A percentile compares a stretch with the other conserved stretches of the same genome.
Evolutionary conservation across 1,140 invertebrate species (phyloP).

Genomic region (Batillaria attramentaria): DNA sequence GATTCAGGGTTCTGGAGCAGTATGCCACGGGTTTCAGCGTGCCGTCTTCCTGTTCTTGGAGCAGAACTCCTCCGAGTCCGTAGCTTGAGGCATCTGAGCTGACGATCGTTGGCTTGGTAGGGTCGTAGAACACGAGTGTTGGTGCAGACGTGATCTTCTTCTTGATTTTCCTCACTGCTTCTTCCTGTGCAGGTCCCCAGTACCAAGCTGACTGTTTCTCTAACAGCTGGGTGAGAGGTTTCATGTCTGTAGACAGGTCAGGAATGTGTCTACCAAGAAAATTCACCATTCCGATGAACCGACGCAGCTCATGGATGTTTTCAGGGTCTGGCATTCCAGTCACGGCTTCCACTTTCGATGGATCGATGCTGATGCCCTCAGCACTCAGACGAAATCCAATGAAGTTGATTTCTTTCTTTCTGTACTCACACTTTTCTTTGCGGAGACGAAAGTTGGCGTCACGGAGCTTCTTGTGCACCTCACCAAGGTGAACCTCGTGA

Average conservation of each 20-base stretch:
- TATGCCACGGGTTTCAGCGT: constrained; percentile 65
- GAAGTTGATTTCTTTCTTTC: constrained; percentile 25
- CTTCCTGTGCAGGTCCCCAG: constrained; percentile 33
- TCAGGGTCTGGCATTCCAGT: constrained; percentile 57
- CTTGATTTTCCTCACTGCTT: constrained; percentile 37
- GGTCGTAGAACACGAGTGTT: constrained; percentile 16
- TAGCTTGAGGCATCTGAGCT: constrained; percentile 42
- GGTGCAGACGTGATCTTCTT: constrained; percentile 28
- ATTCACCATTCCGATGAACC: constrained; percentile 32
- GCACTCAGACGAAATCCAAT: constrained; percentile 34
- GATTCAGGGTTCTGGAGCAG: constrained; percentile 71
- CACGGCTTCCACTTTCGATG: constrained; percentile 46
- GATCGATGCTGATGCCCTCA: no score
- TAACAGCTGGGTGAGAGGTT: constrained; percentile 38
- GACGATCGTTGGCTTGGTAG: constrained; percentile 35
- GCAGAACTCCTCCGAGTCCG: constrained; percentile 42
- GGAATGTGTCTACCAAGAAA: constrained; percentile 36
- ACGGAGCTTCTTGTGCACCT: constrained; percentile 54
- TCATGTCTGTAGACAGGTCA: constrained; percentile 29
- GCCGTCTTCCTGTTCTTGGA: constrained; percentile 37
- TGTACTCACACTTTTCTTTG: no score
- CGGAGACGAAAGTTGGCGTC: no score
- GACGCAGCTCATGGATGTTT: constrained; percentile 23
- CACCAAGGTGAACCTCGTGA: no score
- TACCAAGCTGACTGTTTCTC: constrained; percentile 31